Conservation (phyloP, 2,888 invertebrate species). For the Xestia ashworthii region DNA sequence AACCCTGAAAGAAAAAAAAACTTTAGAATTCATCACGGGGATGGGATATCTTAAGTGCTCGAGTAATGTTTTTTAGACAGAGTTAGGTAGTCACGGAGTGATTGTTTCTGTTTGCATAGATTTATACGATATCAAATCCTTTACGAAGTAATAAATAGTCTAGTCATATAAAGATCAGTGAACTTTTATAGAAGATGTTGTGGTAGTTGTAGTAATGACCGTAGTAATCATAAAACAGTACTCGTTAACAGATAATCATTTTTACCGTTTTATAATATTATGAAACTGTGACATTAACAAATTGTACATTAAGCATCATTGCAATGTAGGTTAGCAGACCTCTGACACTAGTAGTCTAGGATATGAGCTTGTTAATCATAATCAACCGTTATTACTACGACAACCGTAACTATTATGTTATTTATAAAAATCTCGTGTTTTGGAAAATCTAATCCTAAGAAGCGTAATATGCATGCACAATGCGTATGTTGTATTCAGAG, state of each 20-base stretch:
- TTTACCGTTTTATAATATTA: neutral
- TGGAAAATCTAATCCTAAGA: neutral
- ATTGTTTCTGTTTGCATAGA: neutral
- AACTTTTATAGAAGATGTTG: neutral
- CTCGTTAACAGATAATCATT: neutral
- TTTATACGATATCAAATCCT: neutral
- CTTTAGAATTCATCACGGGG: neutral
- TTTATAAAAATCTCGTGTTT: conserved; percentile 17
- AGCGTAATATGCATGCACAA: neutral
- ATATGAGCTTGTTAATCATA: conserved; percentile 3
- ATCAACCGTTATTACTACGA: conserved; percentile 27
- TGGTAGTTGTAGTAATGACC: neutral
- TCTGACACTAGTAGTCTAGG: conserved; percentile 18
- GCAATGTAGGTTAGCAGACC: neutral
- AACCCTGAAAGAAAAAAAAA: conserved; percentile 75
- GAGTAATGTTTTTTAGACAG: neutral
- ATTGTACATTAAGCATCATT: conserved; percentile 11
- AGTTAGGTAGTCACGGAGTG: neutral
- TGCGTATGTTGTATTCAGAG: neutral
- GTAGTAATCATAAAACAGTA: conserved; percentile 2
- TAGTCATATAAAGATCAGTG: neutral
- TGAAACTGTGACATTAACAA: neutral
- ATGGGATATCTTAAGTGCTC: neutral
- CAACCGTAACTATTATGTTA: conserved; percentile 19
- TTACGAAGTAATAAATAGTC: neutral